Base-by-base conservation (phyloP, 64 coral and sea anemone genomes). In the Dendronephthya gigantea region DNA sequence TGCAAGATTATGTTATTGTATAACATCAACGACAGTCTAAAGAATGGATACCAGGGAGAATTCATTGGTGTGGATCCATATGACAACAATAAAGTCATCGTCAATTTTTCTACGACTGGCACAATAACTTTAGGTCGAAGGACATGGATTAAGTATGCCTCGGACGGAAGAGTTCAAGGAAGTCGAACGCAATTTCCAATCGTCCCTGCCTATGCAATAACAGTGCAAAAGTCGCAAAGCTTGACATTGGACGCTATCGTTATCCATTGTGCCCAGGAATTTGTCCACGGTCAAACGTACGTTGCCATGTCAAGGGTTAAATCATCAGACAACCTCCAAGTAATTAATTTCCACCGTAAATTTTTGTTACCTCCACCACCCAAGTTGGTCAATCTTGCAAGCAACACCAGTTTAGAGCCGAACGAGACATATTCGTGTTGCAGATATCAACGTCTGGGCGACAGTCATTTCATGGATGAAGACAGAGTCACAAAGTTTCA, bases 11-110 rank as follows among this genome's bases (percentile, higher is more conserved):
- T 76, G 69, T 37, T 27, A 4, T 34, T 76, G 12, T 76, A 76
- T 30, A 76, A 76, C 31, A 76, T 76, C 69, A 76, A 48, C 28
- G 86, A 36, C 4, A 49, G 82, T 27, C 35, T 72, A 72, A 50
- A 82, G 23, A 59, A 82, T 88, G 2, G 11, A 6, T 8, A 83
- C 81, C 49, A 88, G 40, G 87, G 52, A 58, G 41, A 52, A 88
- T 27, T 38, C 81, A 12, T 83, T 76, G 69, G 87, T 50, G 49
- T 9, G 49, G 82, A 88, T 39, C 39, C 11, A 34, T 25, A 81
- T 19, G 43, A 87, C 43, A 22, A 82, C 35, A 82, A 76, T 30
- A 48, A 50, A 22, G 1, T 55, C 22, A 43, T 88, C 0, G 87
- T 76, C 11, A 25, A 82, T 15, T 76, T 76, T 37, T 2, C 4